These are phyloP conservation scores for Rhimphoctona megacephalus DNA, from an alignment of 2,888 invertebrate species.

Conservation along the genomic window DNA sequence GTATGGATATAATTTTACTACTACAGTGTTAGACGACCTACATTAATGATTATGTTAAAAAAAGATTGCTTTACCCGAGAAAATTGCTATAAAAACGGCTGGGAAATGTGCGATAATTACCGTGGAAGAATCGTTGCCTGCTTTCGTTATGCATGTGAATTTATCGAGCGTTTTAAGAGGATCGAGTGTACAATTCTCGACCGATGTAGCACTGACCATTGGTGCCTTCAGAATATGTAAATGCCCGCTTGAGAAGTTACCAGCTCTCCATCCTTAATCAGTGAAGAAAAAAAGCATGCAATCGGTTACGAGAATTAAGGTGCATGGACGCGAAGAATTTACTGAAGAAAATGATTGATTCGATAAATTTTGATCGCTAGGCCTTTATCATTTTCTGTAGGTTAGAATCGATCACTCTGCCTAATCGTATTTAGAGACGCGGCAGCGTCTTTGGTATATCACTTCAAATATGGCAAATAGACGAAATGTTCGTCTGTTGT, in stretches of 20 bases:
- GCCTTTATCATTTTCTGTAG: no score
- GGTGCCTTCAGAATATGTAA: no score
- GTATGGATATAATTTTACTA: neutral
- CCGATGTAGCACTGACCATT: no score
- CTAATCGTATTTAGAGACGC: no score
- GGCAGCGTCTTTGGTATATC: no score
- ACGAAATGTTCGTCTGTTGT: no score
- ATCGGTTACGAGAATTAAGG: constrained; percentile 86
- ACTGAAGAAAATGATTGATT: constrained; percentile 80
- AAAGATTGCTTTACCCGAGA: neutral
- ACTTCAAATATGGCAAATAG: no score
- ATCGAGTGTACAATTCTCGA: no score
- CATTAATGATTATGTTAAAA: neutral
- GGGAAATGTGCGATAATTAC: constrained; percentile 78
- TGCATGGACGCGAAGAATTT: neutral
- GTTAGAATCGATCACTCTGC: no score
- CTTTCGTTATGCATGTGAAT: constrained; percentile 65
- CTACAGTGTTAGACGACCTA: neutral
- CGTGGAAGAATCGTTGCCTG: constrained; percentile 87
- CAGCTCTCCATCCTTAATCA: constrained; percentile 18
- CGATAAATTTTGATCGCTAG: no score
- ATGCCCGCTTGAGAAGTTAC: no score
- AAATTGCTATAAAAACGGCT: neutral
- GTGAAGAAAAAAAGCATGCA: constrained; percentile 80
- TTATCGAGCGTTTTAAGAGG: no score